phyloP scores from a whole-genome alignment of 1,140 invertebrate species.

The Parasteatoda tepidariorum region DNA sequence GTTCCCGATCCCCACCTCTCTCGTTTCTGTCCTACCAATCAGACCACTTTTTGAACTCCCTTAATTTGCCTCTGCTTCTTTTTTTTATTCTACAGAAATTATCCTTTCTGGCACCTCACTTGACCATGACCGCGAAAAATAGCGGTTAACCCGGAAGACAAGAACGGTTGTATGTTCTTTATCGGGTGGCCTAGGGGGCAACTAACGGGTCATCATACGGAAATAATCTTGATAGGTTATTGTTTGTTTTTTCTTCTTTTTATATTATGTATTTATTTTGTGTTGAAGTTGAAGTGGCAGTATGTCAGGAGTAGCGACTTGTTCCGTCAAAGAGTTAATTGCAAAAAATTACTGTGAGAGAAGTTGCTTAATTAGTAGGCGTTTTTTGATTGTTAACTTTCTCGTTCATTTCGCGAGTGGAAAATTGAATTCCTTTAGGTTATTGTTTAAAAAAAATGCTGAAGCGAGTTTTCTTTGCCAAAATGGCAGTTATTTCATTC shows the following conservation, averaged over 20 bases:
- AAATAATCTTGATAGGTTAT: not conserved
- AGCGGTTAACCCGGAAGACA: constrained; percentile 45
- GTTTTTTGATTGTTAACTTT: too few species aligned
- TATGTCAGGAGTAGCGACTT: not conserved
- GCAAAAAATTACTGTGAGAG: too few species aligned
- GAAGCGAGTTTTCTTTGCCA: too few species aligned
- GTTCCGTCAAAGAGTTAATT: not conserved
- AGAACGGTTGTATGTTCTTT: not conserved
- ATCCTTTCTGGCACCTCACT: constrained; percentile 46
- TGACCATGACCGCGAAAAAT: constrained; percentile 55
- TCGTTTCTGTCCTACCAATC: constrained; percentile 36
- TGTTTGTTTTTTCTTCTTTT: not conserved
- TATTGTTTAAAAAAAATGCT: too few species aligned
- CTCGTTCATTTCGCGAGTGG: too few species aligned
- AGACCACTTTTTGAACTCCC: constrained; percentile 47
- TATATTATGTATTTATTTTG: not conserved
- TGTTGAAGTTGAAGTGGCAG: not conserved
- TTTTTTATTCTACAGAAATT: not conserved
- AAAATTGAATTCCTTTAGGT: too few species aligned
- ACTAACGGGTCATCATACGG: constrained; percentile 30
- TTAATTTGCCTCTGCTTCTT: constrained; percentile 50
- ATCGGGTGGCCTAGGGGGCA: not conserved
- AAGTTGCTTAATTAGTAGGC: too few species aligned
- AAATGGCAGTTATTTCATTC: too few species aligned
- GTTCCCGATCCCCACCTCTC: constrained; percentile 26